Evolutionary conservation across 2,888 invertebrate genomes (phyloP).

Genomic region (Oligia fasciuncula): DNA sequence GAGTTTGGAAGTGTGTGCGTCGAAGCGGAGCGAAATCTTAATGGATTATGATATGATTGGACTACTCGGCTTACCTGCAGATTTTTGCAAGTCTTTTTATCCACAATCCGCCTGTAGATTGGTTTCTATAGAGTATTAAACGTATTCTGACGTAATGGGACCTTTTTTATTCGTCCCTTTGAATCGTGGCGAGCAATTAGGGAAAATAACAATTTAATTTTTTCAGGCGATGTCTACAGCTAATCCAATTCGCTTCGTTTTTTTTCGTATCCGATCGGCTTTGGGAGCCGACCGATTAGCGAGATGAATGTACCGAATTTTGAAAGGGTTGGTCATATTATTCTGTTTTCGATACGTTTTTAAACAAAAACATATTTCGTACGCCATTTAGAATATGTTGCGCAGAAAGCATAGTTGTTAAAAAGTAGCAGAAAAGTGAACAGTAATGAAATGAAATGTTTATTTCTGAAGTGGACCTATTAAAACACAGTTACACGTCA

Average conservation of each 20-base stretch:
- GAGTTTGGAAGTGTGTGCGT: slow-evolving; percentile 87
- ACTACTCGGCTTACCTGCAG: slow-evolving; percentile 84
- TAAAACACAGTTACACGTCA: not conserved
- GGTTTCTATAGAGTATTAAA: slow-evolving; percentile 79
- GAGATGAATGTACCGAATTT: slow-evolving; percentile 71
- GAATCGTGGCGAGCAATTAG: slow-evolving; percentile 78
- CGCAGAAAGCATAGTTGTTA: rapidly evolving
- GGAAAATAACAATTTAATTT: slow-evolving; percentile 80
- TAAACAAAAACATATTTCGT: slow-evolving; percentile 22
- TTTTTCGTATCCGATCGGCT: slow-evolving; percentile 66
- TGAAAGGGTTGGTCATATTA: slow-evolving; percentile 64
- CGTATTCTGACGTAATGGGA: slow-evolving; percentile 66
- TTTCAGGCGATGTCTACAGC: slow-evolving; percentile 64
- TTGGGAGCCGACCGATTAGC: slow-evolving; percentile 72
- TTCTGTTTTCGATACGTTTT: slow-evolving; percentile 30
- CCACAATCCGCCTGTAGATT: slow-evolving; percentile 70
- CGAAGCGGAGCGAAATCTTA: slow-evolving; percentile 87
- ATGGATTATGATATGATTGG: slow-evolving; percentile 89
- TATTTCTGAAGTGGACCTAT: not conserved
- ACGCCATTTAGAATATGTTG: not conserved
- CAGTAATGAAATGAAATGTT: not conserved
- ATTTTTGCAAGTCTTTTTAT: slow-evolving; percentile 78
- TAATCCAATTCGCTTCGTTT: slow-evolving; percentile 71
- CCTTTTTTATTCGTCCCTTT: slow-evolving; percentile 72
- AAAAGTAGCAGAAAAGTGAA: not conserved